Evolutionary conservation across 2,888 invertebrate genomes (phyloP).

Genomic region (Alitta virens): DNA sequence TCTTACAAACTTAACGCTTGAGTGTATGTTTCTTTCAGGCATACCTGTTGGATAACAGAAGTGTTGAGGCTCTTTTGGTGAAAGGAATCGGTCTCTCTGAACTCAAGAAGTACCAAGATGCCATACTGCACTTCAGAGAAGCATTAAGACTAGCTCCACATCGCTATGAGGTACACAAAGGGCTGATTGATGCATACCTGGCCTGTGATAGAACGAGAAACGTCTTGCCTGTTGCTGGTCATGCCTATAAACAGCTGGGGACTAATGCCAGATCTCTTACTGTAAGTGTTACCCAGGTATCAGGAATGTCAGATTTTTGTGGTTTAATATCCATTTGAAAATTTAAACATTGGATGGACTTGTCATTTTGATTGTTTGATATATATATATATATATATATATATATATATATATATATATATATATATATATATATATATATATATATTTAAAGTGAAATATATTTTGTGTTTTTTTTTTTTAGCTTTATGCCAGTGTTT

Average conservation of each 20-base stretch:
- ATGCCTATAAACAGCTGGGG: constrained; percentile 71
- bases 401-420: too few relatives aligned
- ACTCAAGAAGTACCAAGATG: constrained; percentile 68
- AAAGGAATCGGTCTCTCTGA: constrained; percentile 71
- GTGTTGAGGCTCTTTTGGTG: constrained; percentile 72
- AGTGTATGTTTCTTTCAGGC: too few relatives aligned
- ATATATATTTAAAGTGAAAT: too few relatives aligned
- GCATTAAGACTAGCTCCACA: constrained; percentile 65
- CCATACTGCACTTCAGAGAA: constrained; percentile 68
- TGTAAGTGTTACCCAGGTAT: constrained; percentile 63
- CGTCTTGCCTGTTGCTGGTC: constrained; percentile 71
- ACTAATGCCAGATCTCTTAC: constrained; percentile 73
- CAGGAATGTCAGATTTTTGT: too few relatives aligned
- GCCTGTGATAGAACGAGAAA: constrained; percentile 69
- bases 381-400: too few relatives aligned
- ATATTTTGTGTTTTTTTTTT: constrained; percentile 47
- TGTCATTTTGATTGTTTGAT: too few relatives aligned
- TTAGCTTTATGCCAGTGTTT: constrained; percentile 73
- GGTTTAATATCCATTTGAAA: too few relatives aligned
- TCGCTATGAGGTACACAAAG: constrained; percentile 74
- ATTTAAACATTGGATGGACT: too few relatives aligned
- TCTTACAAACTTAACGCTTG: too few relatives aligned
- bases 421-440: too few relatives aligned
- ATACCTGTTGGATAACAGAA: constrained; percentile 65
- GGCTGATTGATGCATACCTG: constrained; percentile 72